Base-by-base conservation (phyloP, 2,797 vertebrate genomes). In the Geotrypetes seraphini region DNA sequence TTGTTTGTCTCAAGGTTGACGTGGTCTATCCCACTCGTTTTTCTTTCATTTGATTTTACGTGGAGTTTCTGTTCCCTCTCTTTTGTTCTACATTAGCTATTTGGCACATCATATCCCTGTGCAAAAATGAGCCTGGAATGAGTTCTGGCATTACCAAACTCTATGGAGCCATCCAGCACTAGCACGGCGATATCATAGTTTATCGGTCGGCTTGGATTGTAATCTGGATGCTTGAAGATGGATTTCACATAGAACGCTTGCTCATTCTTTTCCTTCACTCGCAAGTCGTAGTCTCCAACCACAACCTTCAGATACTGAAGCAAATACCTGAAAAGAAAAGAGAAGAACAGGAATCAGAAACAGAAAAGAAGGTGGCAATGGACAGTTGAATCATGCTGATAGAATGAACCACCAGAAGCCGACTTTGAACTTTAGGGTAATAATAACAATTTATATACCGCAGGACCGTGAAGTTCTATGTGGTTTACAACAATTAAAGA, bases 151-250 rank as follows among this genome's bases (percentile, higher is more conserved):
- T 76, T 87, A 83, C 88, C 85, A 57, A 91, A 83, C 35, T 5
- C 61, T 42, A 95, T 83, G 41, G 7, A 17, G 20, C 66, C 76
- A 14, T 71, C 55, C 59, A 91, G 47, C 55, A 85, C 75, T 39
- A 96, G 36, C 36, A 94, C 69, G 22, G 88, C 87, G 2, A 90
- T 66, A 34, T 91, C 93, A 16, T 83, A 87, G 57, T 71, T 81
- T 82, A 88, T 81, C 1, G 90, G 88, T 25, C 54, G 66, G 18
- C 42, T 63, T 4, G 25, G 64, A 24, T 71, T 75, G 68, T 82
- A 92, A 28, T 65, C 66, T 12, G 91, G 87, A 12, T 95, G 91
- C 45, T 78, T 63, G 5, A 66, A 69, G 32, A 78, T 42, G 1
- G 59, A 57, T 51, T 80, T 71, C 39, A 86, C 60, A 6, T 45